These are phyloP conservation scores for Dissostichus mawsoni DNA, from an alignment of 2,113 vertebrate species.

Conservation along the genomic window DNA sequence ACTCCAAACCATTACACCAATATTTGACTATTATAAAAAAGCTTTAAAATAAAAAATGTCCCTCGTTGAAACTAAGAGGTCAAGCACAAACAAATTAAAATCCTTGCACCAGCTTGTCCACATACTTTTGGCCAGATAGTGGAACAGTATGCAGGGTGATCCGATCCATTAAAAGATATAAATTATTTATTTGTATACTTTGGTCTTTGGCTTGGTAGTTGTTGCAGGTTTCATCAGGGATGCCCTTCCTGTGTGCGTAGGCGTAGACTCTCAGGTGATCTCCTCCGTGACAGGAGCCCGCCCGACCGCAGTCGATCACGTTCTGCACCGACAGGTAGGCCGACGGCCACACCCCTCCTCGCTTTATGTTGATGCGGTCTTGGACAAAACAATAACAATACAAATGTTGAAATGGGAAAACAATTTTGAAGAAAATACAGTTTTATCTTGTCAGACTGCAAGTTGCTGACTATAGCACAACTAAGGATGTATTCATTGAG, in stretches of 20 bases:
- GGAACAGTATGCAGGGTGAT: neutral
- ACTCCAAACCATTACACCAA: too few species aligned
- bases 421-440: neutral
- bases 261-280: conserved; percentile 90
- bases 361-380: conserved; percentile 97
- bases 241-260: conserved; percentile 89
- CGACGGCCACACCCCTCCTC: conserved; percentile 92
- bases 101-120: neutral
- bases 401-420: neutral
- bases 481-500: too few species aligned
- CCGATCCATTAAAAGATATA: neutral
- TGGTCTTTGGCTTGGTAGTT: conserved; percentile 98
- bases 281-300: conserved; percentile 92
- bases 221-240: conserved; percentile 98
- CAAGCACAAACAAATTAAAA: neutral
- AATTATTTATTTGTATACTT: conserved; percentile 71
- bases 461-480: too few species aligned
- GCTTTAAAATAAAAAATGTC: too few species aligned
- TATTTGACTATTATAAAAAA: too few species aligned
- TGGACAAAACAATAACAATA: neutral
- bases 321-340: conserved; percentile 95
- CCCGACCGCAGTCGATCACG: conserved; percentile 90
- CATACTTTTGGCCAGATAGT: neutral
- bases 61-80: too few species aligned
- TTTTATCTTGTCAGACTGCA: neutral